Evolutionary conservation across 2,888 invertebrate genomes (phyloP), one percentile per base, ranked within the genome.

Genomic region (Asteroscopus sphinx): DNA sequence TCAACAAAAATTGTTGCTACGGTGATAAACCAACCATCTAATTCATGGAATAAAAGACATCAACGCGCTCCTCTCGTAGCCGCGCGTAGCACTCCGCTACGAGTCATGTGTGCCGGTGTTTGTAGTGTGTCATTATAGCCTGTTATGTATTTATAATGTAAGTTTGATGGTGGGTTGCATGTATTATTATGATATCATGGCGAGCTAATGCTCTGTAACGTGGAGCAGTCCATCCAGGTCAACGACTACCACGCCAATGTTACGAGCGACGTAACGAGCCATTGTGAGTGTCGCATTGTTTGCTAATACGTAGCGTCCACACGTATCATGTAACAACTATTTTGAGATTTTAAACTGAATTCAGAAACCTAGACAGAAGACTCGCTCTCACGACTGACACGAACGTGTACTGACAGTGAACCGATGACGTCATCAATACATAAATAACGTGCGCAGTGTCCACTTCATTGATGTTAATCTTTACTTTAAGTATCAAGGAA

Each of bases 1-100:
- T 1, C 15, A 11, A 42, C 8, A 17, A 33, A 40, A 39, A 21
- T 16, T 13, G 2, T 15, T 17, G 30, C 16, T 40, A 32, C 36
- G 25, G 45, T 12, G 35, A 41, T 36, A 15, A n/a, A 25, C 41
- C 39, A 12, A 25, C 0, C 25, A 21, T 4, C 3, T 37, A 12
- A 47, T 9, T 33, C 9, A 0, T 30, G 21, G 12, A 65, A 61
- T 16, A 60, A 78, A 80, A 82, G 80, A 83, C 72, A 77, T 81
- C 58, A 80, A 84, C 83, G 83, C 70, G 30, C 44, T n/a, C 12
- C 0, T 13, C 6, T 21, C 32, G 68, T 68, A 48, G 65, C 36
- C 9, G 21, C 21, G 9, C 40, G 59, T 49, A 61, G 54, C 47
- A 32, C 11, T 21, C 6, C 1, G 62, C 62, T 45, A 54, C 39